Evolutionary conservation across 2,888 invertebrate genomes (phyloP), one percentile per base, ranked within the genome.

Genomic region (Malthinus flaveolus): DNA sequence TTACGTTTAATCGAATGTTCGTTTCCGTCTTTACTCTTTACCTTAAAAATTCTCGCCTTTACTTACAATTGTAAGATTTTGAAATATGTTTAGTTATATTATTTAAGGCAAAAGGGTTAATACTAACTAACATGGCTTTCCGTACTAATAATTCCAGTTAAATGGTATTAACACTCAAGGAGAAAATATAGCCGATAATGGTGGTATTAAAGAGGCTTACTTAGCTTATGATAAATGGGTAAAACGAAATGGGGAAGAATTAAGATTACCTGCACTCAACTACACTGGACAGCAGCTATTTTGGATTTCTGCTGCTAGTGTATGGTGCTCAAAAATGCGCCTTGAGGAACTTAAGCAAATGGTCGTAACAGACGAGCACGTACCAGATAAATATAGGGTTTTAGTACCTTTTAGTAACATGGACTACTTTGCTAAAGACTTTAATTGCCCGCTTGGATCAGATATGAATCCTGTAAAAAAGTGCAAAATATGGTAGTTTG

Each of bases 181-280:
- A 10, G 95, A 96, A 77, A 96, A 96, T 76, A 95, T 96, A 59
- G 96, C 96, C 1, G 96, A 96, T 76, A 96, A 94, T 75, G 95
- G 95, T 5, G 96, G 95, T 3, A 87, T 95, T 65, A 95, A 95
- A 75, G 91, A 95, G 77, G 92, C 95, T 0, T 97, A 78, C 68
- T 67, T 75, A 62, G 78, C 78, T 36, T 78, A 78, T 61, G 66
- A 71, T 47, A 70, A 68, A 49, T 77, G 75, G 76, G 70, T 75
- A 49, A 63, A 67, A 32, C 66, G 74, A n/a, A 68, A 75, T 59
- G 75, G 75, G 31, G 71, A 73, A 50, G 78, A 78, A 59, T 68
- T 69, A 6, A 62, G 49, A 54, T 64, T 78, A 48, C 77, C 77
- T 2, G 76, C 76, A 15, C 52, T 78, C 39, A 71, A 72, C 42